Evolutionary conservation across 2,888 invertebrate genomes (phyloP), one percentile per base, ranked within the genome.

Genomic region (Auanema sp.): DNA sequence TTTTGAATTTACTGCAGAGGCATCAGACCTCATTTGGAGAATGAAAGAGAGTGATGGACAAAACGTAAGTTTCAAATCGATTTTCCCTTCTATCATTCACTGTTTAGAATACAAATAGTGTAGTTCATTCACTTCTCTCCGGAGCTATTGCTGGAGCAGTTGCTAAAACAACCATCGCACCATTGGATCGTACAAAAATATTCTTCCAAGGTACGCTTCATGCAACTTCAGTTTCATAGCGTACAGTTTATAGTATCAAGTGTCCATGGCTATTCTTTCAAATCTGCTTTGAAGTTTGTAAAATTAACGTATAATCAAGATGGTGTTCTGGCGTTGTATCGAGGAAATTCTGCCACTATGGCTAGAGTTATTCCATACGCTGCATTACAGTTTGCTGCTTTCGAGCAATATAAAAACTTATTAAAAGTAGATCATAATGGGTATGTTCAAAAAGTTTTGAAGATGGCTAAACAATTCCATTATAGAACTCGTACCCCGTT

Each of bases 271-370:
- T 88, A 87, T 77, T 86, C 86, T 11, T 83, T 85, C 64, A 77
- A 81, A 65, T 84, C 84, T 51, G 87, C 87, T 2, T 62, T 86
- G 16, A 78, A 81, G 57, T 88, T 88, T 75, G 79, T 88, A 11
- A 73, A 79, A 40, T 76, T 85, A 23, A 90, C 91, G 18, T 90
- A 90, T 71, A 87, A 87, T 72, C 87, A 87, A 16, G 91, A 94
- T 82, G 97, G 98, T 1, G 86, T 91, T 57, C 73, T 89, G 12
- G 91, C 92, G 62, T 85, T 98, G 78, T 76, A 72, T 59, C 61
- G 97, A 58, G 98, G 98, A 3, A 99, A 98, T 88, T 92, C 93
- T 72, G 98, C 98, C 4, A 97, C 96, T 0, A 93, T 98, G 93
- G 93, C 92, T 16, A 88, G 97, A 63, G 95, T 98, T 68, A 88